Evolutionary conservation across 2,888 invertebrate species (phyloP), one percentile per base, ranked within the genome.

Genomic region (Watsonalla cultraria): DNA sequence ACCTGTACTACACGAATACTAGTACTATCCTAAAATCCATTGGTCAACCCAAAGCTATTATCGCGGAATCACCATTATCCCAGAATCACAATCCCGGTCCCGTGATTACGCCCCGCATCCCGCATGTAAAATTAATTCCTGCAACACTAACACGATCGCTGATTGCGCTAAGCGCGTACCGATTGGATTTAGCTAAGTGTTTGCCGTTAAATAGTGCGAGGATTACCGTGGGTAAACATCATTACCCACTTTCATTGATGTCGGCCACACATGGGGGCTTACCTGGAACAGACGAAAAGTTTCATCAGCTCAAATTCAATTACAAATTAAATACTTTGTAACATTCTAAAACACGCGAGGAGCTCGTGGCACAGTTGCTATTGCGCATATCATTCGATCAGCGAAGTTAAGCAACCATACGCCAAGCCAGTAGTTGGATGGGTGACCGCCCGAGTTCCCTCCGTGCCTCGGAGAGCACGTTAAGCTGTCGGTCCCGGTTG

Each of bases 111-210:
- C 7, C 15, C 15, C 39, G 24, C 39, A 45, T 15, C 11, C 45
- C 47, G 53, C 50, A 56, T 60, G 55, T 60, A 54, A 60, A 60
- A 57, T 60, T 52, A 57, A 56, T 55, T 57, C 56, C 35, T 15
- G 54, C 15, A 57, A 53, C 52, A 50, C 55, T 50, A 56, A 51
- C 49, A 39, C n/a, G 45, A 6, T 6, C 57, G 45, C 39, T 54
- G 57, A 57, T 60, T 57, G 56, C 45, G 51, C 53, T 55, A 55
- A 57, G 54, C 48, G 45, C 53, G 54, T 56, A 56, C 52, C 51
- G 45, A 14, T 34, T 39, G 47, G 37, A 47, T 53, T 47, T 48
- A 45, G 39, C 37, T 15, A 49, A 49, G 8, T 49, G 39, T 37
- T 35, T 37, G 39, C 34, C 35, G n/a, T 13, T 39, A 39, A 49